A percentile compares a stretch with the other conserved stretches of the same genome.
Evolutionary conservation across 2,797 vertebrate species (phyloP).

Genomic region (Clarias laeviceps): DNA sequence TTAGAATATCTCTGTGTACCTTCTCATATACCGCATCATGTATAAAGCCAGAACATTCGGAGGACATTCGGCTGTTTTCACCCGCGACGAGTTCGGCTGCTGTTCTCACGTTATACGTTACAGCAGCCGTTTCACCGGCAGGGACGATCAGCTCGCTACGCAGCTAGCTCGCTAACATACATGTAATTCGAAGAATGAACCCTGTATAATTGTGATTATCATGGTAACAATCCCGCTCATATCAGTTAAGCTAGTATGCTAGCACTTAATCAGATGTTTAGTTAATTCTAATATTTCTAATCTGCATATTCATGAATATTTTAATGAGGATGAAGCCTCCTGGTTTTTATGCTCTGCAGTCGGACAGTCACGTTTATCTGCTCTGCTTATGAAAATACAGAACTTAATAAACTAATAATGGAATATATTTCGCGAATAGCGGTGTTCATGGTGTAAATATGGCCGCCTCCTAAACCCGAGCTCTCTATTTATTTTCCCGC

Average conservation of each 20-base stretch:
- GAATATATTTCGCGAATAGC: not conserved
- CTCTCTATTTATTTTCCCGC: not conserved
- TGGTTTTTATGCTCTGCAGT: not conserved
- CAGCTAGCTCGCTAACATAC: not conserved
- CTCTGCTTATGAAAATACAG: not conserved
- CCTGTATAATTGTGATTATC: not conserved
- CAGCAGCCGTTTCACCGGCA: not conserved
- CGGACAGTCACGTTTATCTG: not conserved
- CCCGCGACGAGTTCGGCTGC: too few species aligned
- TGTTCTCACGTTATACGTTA: not conserved
- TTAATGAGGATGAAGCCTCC: not conserved
- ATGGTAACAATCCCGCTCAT: too few species aligned
- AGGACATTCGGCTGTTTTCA: not conserved
- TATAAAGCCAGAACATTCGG: not conserved
- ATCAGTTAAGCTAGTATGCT: not conserved
- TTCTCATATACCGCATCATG: not conserved
- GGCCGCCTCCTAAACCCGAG: not conserved
- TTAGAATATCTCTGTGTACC: not conserved
- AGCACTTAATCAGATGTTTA: not conserved
- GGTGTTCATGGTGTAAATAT: not conserved
- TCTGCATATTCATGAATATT: conserved; percentile 7
- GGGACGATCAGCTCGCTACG: not conserved
- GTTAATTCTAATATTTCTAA: not conserved
- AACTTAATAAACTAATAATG: not conserved
- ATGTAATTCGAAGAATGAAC: not conserved